phyloP scores from a whole-genome alignment of 2,888 invertebrate genomes.

The Cephus runcator region DNA sequence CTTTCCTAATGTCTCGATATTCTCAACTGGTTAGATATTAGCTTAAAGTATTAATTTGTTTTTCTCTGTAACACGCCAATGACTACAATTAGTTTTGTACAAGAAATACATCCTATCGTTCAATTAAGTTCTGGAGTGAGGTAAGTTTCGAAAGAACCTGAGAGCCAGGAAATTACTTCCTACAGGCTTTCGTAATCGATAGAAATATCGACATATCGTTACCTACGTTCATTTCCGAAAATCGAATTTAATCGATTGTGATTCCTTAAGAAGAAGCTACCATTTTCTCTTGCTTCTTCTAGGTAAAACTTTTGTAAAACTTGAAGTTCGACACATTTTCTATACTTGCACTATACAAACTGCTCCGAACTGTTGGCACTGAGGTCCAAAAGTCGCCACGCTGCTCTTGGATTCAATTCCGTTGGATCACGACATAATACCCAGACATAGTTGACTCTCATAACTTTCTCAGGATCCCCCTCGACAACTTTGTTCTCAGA shows the following conservation, averaged over 20 bases:
- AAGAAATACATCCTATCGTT: not conserved
- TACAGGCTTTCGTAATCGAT: not conserved
- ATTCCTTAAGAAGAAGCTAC: not conserved
- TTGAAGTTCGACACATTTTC: not conserved
- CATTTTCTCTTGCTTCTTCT: not conserved
- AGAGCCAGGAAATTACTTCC: not conserved
- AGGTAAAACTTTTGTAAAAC: not conserved
- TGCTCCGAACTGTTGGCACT: constrained; percentile 89
- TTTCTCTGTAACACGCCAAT: not conserved
- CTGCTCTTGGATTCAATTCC: constrained; percentile 93
- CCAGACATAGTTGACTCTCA: constrained; percentile 97
- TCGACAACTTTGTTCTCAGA: constrained; percentile 85
- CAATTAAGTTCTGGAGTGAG: not conserved
- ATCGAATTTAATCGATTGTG: not conserved
- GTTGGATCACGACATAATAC: constrained; percentile 95
- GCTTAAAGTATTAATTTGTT: not conserved
- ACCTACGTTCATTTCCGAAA: not conserved
- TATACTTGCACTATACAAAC: constrained; percentile 71
- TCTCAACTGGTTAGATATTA: not conserved
- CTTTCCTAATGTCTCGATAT: not conserved
- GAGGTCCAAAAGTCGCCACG: constrained; percentile 95
- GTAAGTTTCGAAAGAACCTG: not conserved
- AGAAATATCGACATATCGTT: not conserved
- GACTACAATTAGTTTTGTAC: not conserved
- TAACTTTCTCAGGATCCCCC: constrained; percentile 94